Conservation (phyloP, 2,113 vertebrate genomes). For the Crotalus helleri region DNA sequence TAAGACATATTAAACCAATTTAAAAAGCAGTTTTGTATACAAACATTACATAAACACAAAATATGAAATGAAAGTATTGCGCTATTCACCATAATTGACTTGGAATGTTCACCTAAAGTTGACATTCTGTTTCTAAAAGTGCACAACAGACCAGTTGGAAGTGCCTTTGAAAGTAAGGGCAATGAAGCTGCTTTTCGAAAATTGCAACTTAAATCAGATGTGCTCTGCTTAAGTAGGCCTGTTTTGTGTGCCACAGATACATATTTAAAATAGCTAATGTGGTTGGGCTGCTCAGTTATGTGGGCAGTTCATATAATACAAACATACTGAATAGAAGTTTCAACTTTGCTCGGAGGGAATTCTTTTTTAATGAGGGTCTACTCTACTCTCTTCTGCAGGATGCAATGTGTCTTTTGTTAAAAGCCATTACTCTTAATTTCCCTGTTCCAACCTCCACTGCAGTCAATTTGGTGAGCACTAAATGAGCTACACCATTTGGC, state of each 20-base stretch:
- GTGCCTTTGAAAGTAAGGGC: neutral
- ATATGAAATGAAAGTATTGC: slow-evolving; percentile 52
- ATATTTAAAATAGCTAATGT: neutral
- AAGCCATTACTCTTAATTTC: neutral
- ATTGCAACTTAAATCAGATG: neutral
- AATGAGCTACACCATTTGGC: neutral
- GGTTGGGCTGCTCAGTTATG: neutral
- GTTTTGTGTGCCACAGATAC: neutral
- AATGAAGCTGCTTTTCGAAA: neutral
- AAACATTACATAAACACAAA: slow-evolving; percentile 63
- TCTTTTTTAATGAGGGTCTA: neutral
- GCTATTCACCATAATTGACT: slow-evolving; percentile 53
- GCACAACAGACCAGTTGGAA: slow-evolving; percentile 9
- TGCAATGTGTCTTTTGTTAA: neutral
- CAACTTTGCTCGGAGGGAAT: neutral
- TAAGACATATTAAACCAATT: slow-evolving; percentile 50
- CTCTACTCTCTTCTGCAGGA: slow-evolving; percentile 25
- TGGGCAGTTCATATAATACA: neutral
- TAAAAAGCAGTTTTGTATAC: slow-evolving; percentile 43
- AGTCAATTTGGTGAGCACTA: neutral
- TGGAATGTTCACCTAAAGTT: slow-evolving; percentile 40
- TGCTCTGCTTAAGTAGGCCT: neutral
- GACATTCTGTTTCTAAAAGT: slow-evolving; percentile 32
- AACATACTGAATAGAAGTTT: neutral
- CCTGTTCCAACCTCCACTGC: neutral